Evolutionary conservation across 1,140 invertebrate species (phyloP), one percentile per base, ranked within the genome.

Genomic region (Eufriesea mexicana): DNA sequence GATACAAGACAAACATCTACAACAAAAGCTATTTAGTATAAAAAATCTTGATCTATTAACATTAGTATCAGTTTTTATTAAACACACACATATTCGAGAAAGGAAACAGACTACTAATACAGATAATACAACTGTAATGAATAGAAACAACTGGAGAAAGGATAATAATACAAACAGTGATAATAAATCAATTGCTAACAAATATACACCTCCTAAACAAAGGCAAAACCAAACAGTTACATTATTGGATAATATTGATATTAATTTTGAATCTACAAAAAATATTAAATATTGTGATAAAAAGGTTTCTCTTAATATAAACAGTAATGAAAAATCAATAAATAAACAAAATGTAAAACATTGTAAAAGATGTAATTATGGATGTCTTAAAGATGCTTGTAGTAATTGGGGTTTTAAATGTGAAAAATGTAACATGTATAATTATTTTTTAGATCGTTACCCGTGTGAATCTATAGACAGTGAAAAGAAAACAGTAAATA

Each of bases 391-490:
- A 2, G 51, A 5, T 62, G 9, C 28, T 12, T 91, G 90, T 83
- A 87, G 87, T 18, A 89, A 89, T 77, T 85, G 25, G 73, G 61
- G 57, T 59, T 25, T n/a, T n/a, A 89, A 80, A 28, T 89, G 86
- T 67, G 35, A 59, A 28, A 83, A 72, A 25, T 89, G 80, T 57
- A 28, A 25, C 51, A 73, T 73, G 14, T 12, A 54, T 6, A 25
- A 89, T 89, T 86, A 88, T 14, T 88, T 35, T 12, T 68, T 57
- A 0, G 2, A 66, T 0, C 79, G 54, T 57, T 87, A 82, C 28
- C n/a, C 6, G 61, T 6, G 6, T 42, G 2, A 10, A 10, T 16
- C 18, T 5, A 8, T 7, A 54, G 73, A 5, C 1, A 20, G 9
- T 67, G 18, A n/a, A 45, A 25, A 42, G 0, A 45, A 10, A 28